Percentiles rank a stretch among this genome's conserved stretches.
phyloP scores from a whole-genome alignment of 2,113 vertebrate species.

The Atlantisia rogersi region DNA sequence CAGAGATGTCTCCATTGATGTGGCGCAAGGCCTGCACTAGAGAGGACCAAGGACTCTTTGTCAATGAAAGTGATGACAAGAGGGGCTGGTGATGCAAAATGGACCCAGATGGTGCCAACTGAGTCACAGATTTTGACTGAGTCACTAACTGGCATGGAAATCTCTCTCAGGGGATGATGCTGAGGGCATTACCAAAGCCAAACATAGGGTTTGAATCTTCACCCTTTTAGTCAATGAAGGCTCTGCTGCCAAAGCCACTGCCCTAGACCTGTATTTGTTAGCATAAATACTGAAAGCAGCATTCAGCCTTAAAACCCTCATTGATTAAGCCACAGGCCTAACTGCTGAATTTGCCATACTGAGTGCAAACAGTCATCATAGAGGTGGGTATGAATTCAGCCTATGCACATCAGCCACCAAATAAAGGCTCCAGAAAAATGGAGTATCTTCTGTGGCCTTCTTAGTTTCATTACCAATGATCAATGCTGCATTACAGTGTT shows the following conservation, averaged over 20 bases:
- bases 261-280: not conserved
- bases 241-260: not conserved
- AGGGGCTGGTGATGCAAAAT: constrained; percentile 23
- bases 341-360: not conserved
- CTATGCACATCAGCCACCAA: not conserved
- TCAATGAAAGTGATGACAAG: not conserved
- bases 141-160: not conserved
- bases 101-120: not conserved
- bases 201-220: not conserved
- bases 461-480: not conserved
- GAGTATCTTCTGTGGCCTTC: not conserved
- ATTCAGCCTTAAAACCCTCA: not conserved
- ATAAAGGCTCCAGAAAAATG: not conserved
- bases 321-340: not conserved
- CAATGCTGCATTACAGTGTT: not conserved
- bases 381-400: not conserved
- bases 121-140: constrained; percentile 16
- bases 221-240: not conserved
- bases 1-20: not conserved
- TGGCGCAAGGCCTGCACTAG: not conserved
- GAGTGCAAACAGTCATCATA: not conserved
- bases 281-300: not conserved
- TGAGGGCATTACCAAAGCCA: constrained; percentile 1
- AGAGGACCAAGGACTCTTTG: not conserved
- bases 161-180: not conserved